Evolutionary conservation across 2,888 invertebrate species (phyloP).

Genomic region (Amaurobius ferox): DNA sequence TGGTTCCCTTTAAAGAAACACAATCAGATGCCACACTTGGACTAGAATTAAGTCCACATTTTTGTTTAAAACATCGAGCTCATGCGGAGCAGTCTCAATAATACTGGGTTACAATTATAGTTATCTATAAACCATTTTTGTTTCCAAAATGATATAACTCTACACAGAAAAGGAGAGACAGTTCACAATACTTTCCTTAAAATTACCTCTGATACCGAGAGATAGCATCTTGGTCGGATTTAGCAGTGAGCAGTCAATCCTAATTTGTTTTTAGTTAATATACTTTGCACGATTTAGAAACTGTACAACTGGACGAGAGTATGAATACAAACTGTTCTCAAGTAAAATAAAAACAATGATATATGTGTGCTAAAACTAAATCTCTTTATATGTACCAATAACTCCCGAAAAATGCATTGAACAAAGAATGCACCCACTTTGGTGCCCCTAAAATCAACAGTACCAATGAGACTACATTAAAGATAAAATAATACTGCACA

Average conservation of each 20-base stretch:
- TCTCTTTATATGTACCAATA: conserved; percentile 63
- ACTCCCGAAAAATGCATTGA: conserved; percentile 58
- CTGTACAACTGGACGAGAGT: conserved; percentile 72
- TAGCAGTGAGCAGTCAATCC: conserved; percentile 69
- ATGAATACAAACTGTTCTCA: conserved; percentile 71
- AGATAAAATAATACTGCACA: conserved; percentile 73
- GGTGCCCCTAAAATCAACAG: conserved; percentile 68
- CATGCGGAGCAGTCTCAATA: conserved; percentile 71
- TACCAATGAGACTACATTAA: conserved; percentile 70
- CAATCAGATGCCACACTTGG: conserved; percentile 67
- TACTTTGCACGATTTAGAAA: conserved; percentile 73
- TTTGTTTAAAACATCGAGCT: conserved; percentile 68
- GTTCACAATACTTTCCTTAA: conserved; percentile 68
- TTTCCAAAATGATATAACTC: conserved; percentile 58
- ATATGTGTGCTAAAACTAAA: conserved; percentile 72
- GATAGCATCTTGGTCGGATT: conserved; percentile 70
- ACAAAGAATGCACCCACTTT: conserved; percentile 46
- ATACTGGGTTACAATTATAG: conserved; percentile 72
- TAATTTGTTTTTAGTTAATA: conserved; percentile 62
- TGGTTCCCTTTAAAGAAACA: conserved; percentile 65
- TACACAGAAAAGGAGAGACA: conserved; percentile 67
- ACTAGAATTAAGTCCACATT: conserved; percentile 57
- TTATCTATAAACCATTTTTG: conserved; percentile 65
- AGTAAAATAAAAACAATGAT: conserved; percentile 70
- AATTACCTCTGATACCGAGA: conserved; percentile 66